Evolutionary conservation across 2,797 vertebrate genomes (phyloP).

Genomic region (Dendrocincla tyrannina): DNA sequence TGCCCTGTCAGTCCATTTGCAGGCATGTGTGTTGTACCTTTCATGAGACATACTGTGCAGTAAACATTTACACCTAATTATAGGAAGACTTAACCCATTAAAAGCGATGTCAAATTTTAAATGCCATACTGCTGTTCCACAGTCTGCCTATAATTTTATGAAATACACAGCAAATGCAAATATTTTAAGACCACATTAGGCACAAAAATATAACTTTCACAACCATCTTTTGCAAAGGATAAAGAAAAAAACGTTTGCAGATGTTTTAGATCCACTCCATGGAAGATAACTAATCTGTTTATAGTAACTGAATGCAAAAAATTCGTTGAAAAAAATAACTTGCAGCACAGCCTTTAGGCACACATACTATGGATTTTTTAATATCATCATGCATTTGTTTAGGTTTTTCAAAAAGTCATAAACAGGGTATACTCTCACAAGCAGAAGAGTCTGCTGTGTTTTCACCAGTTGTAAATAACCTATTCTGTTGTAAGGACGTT

Average conservation of each 20-base stretch:
- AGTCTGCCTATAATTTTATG: background rate
- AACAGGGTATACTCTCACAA: background rate
- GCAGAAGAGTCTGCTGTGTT: background rate
- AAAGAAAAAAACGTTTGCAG: background rate
- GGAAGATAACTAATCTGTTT: background rate
- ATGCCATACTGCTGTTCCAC: background rate
- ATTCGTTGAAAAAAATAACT: background rate
- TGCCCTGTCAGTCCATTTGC: background rate
- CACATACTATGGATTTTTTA: background rate
- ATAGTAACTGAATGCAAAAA: background rate
- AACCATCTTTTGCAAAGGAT: background rate
- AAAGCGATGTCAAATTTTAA: background rate
- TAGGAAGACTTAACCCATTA: background rate
- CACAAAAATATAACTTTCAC: background rate
- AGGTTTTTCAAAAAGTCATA: background rate
- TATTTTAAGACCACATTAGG: background rate
- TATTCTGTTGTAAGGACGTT: background rate
- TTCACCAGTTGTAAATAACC: background rate
- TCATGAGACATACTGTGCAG: background rate
- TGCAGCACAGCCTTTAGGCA: background rate
- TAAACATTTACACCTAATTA: constrained; percentile 20
- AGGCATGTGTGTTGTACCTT: constrained; percentile 2
- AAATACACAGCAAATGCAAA: background rate
- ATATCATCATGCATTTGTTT: background rate
- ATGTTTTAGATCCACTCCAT: background rate